phyloP scores from a whole-genome alignment of 2,797 vertebrate species.

The Aphelocoma californica region DNA sequence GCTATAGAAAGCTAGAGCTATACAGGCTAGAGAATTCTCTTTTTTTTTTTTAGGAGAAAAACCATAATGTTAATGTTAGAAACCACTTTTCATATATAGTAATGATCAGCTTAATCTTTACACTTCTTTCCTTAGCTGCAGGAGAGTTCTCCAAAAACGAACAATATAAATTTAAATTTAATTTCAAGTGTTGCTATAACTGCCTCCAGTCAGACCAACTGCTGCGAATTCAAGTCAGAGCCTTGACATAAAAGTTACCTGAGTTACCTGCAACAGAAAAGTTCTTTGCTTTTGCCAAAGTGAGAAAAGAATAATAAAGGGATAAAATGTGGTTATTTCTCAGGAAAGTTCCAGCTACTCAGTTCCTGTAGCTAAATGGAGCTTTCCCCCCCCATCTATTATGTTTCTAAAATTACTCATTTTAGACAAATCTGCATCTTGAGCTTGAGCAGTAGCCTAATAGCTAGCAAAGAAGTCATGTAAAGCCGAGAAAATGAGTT shows the following conservation, averaged over 20 bases:
- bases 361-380: not conserved
- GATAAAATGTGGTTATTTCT: not conserved
- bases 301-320: not conserved
- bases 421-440: not conserved
- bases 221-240: slow-evolving; percentile 6
- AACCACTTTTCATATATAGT: slow-evolving; percentile 4
- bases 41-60: not conserved
- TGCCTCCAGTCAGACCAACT: slow-evolving; percentile 38
- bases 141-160: not conserved
- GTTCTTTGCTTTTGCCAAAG: not conserved
- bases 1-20: not conserved
- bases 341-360: not conserved
- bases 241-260: slow-evolving; percentile 23
- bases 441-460: not conserved
- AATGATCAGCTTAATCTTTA: not conserved
- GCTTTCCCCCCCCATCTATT: not conserved
- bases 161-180: slow-evolving; percentile 32
- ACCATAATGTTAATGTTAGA: not conserved
- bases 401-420: not conserved
- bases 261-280: slow-evolving; percentile 13
- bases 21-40: not conserved
- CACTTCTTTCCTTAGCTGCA: slow-evolving; percentile 13
- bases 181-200: slow-evolving; percentile 12
- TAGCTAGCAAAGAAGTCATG: not conserved
- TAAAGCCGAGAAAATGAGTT: not conserved